Conservation (phyloP, 2,797 vertebrate genomes). For the Myiotriccus ornatus region DNA sequence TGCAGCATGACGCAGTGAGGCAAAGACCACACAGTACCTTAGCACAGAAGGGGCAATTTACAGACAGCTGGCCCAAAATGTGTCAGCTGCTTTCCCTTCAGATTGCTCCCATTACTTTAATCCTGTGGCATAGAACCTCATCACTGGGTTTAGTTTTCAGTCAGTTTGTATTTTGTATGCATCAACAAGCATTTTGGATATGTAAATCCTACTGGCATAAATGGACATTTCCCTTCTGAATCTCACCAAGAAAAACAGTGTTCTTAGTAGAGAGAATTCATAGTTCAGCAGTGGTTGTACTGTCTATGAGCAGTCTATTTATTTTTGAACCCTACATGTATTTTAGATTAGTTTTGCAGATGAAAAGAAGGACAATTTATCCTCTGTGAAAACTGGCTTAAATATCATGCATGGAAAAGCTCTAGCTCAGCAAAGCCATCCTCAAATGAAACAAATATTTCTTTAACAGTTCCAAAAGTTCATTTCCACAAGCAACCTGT, state of each 20-base stretch:
- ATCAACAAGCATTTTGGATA: not conserved
- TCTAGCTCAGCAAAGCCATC: not conserved
- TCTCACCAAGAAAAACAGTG: not conserved
- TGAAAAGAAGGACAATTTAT: not conserved
- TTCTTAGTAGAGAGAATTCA: not conserved
- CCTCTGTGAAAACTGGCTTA: not conserved
- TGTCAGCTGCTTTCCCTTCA: not conserved
- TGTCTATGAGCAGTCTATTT: not conserved
- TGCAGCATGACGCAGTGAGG: not conserved
- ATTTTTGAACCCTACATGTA: not conserved
- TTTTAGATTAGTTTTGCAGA: not conserved
- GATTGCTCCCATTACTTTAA: not conserved
- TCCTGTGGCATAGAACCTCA: not conserved
- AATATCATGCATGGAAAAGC: not conserved
- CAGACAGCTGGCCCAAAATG: conserved; percentile 32
- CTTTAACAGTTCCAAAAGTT: not conserved
- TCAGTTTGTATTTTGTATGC: not conserved
- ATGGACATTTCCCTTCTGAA: not conserved
- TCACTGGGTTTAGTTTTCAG: not conserved
- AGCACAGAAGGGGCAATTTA: conserved; percentile 31
- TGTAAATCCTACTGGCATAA: not conserved
- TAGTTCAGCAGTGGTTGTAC: not conserved
- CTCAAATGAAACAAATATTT: not conserved
- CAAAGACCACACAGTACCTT: conserved; percentile 32
- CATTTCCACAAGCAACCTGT: not conserved